phyloP scores from a whole-genome alignment of 2,113 vertebrate species.

The Platysternon megacephalum region DNA sequence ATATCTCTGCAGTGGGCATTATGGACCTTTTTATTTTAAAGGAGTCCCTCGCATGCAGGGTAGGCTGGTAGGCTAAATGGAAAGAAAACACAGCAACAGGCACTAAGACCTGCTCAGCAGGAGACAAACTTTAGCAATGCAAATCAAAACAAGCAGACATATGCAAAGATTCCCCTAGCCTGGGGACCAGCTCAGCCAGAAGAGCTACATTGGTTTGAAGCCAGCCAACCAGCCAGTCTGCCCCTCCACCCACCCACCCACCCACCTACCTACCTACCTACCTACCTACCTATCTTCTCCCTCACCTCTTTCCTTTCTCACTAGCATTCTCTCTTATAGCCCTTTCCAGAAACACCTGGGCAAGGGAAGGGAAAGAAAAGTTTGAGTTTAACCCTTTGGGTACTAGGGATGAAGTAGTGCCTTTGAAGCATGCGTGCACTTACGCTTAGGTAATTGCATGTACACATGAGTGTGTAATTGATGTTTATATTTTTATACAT shows the following conservation, averaged over 20 bases:
- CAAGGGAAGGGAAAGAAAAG: conserved; percentile 1
- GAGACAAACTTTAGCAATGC: background rate
- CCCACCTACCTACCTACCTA: background rate
- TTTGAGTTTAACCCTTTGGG: conserved; percentile 9
- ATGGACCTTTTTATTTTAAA: background rate
- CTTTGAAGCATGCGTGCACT: background rate
- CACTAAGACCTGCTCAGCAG: background rate
- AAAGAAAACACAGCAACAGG: background rate
- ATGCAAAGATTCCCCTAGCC: background rate
- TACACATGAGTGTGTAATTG: background rate
- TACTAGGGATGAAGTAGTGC: background rate
- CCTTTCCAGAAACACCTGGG: background rate
- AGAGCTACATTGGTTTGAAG: conserved; percentile 1
- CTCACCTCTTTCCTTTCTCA: background rate
- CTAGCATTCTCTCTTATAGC: background rate
- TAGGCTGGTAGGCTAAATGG: background rate
- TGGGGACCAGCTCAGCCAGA: background rate
- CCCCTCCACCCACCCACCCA: background rate
- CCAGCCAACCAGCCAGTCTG: background rate
- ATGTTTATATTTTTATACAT: background rate
- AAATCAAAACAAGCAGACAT: background rate
- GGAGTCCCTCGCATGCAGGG: background rate
- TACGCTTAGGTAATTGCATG: background rate
- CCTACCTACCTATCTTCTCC: background rate
- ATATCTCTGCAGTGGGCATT: background rate